Conservation (phyloP, 2,113 vertebrate species). For the Ceratotherium simum region DNA sequence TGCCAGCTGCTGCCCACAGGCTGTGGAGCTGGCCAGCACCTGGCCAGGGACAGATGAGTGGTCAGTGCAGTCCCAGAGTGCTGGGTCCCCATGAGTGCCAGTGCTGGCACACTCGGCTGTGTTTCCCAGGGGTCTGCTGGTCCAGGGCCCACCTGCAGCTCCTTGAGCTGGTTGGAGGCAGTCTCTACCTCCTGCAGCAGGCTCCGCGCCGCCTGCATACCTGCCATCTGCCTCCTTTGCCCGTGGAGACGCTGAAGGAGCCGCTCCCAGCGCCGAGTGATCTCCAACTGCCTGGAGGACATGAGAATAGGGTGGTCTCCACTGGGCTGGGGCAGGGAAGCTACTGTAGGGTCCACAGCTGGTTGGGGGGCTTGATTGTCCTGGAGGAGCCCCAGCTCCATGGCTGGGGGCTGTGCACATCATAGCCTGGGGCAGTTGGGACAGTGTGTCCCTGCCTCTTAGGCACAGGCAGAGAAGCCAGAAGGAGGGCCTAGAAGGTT, state of each 20-base stretch:
- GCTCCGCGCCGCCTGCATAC: constrained; percentile 84
- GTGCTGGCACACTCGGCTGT: not conserved
- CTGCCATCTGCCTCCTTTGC: constrained; percentile 82
- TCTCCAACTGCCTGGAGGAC: constrained; percentile 85
- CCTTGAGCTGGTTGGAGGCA: constrained; percentile 89
- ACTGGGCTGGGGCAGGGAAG: not conserved
- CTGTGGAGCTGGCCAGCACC: constrained; percentile 87
- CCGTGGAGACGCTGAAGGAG: constrained; percentile 89
- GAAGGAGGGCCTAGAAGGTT: not conserved
- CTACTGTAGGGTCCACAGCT: not conserved
- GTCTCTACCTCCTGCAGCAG: constrained; percentile 89
- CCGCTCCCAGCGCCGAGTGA: constrained; percentile 89
- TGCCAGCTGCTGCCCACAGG: constrained; percentile 90
- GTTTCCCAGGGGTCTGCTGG: constrained; percentile 66
- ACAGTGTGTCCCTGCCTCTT: not conserved
- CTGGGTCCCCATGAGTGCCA: not conserved
- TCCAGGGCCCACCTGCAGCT: constrained; percentile 88
- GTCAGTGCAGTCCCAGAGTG: not conserved
- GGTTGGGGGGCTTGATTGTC: not conserved
- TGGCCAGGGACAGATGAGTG: constrained; percentile 75
- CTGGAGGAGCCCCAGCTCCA: not conserved
- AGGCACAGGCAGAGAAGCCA: not conserved
- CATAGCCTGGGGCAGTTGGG: not conserved
- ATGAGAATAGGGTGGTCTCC: not conserved
- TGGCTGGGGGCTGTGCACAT: not conserved